Evolutionary conservation across 2,888 invertebrate species (phyloP), one percentile per base, ranked within the genome.

Genomic region (Cantharis rustica): DNA sequence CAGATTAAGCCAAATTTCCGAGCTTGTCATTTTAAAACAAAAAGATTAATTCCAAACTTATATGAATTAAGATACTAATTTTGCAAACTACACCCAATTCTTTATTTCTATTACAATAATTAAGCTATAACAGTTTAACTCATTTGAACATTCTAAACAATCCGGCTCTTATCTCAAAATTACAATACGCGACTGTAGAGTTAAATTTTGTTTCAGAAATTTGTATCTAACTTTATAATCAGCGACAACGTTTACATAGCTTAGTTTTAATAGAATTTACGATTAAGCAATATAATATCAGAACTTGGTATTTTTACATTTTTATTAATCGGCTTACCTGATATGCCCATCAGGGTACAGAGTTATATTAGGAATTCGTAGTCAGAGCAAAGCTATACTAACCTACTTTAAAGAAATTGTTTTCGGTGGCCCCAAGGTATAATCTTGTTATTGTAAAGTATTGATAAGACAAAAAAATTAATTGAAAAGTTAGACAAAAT

Each of bases 41-140:
- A 75, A 75, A 75, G 75, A 75, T 75, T 75, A 75, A 75, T 75
- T 75, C 72, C 71, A 64, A 68, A 62, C 68, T 47, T 71, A 75
- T 75, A 75, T 72, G 72, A 47, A 72, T 26, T 68, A 69, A 69
- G 75, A 68, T 75, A 75, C 71, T 75, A 75, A 75, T 71, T 75
- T 75, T 16, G 68, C 68, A 62, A 68, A 66, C 64, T 61, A 68
- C 71, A 17, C 62, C 61, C 71, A 71, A 68, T 75, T 75, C 71
- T 75, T 75, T 75, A 75, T 75, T 69, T 71, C 63, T 62, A 68
- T 47, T 17, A 16, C 61, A 26, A 75, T 72, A 75, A 75, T 72
- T 71, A 69, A 69, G 68, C 62, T 47, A 47, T 47, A n/a, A 47
- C 47, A 47, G 47, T 47, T 47, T 47, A 47, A 47, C 47, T 47